Conservation (phyloP, 1,140 invertebrate genomes). For the Phenacoccus solenopsis region DNA sequence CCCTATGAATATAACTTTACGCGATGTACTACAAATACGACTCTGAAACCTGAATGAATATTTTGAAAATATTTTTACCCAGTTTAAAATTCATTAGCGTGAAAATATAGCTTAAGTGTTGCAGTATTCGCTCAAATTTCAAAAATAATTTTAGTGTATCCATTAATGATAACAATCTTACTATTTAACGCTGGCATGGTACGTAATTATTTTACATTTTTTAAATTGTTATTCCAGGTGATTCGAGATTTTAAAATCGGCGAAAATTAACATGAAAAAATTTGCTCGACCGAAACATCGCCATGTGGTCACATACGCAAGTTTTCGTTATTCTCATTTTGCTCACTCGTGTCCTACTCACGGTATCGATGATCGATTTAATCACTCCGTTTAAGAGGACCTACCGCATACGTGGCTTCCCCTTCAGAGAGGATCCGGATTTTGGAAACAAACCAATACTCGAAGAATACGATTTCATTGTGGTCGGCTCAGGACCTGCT, state of each 20-base stretch:
- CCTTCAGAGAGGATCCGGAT: conserved; percentile 24
- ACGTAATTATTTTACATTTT: no score
- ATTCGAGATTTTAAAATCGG: not conserved
- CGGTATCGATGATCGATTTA: not conserved
- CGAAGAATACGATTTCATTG: conserved; percentile 27
- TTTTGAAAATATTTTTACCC: no score
- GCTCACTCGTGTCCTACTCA: not conserved
- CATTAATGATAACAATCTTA: no score
- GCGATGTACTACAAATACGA: no score
- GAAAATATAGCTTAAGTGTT: no score
- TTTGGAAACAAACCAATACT: conserved; percentile 24
- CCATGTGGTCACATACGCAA: not conserved
- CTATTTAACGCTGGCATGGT: no score
- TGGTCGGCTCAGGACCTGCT: conserved; percentile 28
- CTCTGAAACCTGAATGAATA: no score
- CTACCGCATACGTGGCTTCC: conserved; percentile 12
- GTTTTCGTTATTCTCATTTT: not conserved
- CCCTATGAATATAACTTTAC: no score
- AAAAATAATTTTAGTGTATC: no score
- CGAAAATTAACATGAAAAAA: not conserved
- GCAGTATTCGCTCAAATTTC: no score
- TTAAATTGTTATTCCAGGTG: not conserved
- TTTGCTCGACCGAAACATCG: not conserved
- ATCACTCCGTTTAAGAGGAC: not conserved
- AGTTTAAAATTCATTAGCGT: no score